Base-by-base conservation (phyloP, 1,140 invertebrate genomes). In the Odontomachus brunneus region DNA sequence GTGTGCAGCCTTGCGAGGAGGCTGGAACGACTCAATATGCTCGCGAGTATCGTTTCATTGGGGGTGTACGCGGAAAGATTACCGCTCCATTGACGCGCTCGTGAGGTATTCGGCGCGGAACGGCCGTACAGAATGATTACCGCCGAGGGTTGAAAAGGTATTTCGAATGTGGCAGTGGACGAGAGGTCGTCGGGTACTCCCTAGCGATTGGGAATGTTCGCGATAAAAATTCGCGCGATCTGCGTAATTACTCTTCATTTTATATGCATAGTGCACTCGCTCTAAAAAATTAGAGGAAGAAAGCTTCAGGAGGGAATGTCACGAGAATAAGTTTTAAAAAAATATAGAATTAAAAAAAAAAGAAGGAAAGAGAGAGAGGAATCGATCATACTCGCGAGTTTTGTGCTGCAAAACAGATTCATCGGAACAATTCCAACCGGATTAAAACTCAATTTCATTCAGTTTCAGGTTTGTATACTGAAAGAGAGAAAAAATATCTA, bases 41-140 rank as follows among this genome's bases (percentile, higher is more conserved):
- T 44, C 63, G 66, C 19, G 51, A 80, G 75, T 71, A 57, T 80
- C 75, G 75, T 71, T 71, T 80, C 63, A 51, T 69, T 55, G 29
- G 57, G 69, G 38, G 29, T 44, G 69, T 51, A 38, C 51, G 69
- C 26, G 44, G 17, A 57, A 71, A 71, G 65, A 80, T 78, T 59
- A 51, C 33, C 57, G 33, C 60, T 76, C 66, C 74, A 76, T 76
- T 76, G 74, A 76, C 53, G 48, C 73, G 44, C 15, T 67, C 48
- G 48, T 29, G 22, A 51, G 29, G 24, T 63, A 49, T 44, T 63
- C 22, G 72, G 12, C 17, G 29, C 26, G 26, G 24, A 49, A 63
- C 26, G 38, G 17, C n/a, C n/a, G n/a, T 22, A 29, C 26, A 44
- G 24, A 49, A 63, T 63, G 38, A 67, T 67, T 53, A 53, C 19